phyloP scores from a whole-genome alignment of 2,888 invertebrate genomes.

The Minunthozetes semirufus region DNA sequence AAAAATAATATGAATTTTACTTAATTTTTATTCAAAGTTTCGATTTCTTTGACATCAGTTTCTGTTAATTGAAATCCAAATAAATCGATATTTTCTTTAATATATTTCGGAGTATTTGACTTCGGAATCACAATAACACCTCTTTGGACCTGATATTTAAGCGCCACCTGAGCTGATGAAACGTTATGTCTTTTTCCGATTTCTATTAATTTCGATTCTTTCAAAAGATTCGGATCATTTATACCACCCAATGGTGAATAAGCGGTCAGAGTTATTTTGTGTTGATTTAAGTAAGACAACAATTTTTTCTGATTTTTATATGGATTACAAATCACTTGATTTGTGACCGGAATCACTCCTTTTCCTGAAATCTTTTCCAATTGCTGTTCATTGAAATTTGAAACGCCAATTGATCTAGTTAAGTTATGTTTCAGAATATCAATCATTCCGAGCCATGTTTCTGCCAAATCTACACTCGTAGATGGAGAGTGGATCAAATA shows the following conservation, averaged over 20 bases:
- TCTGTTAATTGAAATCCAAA: constrained; percentile 31
- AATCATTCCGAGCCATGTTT: constrained; percentile 49
- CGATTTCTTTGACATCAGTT: constrained; percentile 62
- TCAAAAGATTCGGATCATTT: constrained; percentile 52
- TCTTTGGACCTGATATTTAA: constrained; percentile 61
- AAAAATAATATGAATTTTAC: no score
- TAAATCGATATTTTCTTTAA: constrained; percentile 61
- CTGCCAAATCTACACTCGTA: constrained; percentile 46
- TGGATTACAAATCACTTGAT: constrained; percentile 48
- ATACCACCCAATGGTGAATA: constrained; percentile 46
- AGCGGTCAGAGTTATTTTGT: constrained; percentile 46
- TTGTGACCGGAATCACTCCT: constrained; percentile 46
- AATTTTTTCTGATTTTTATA: constrained; percentile 46
- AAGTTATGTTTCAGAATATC: constrained; percentile 46
- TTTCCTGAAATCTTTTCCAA: constrained; percentile 45
- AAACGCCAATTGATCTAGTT: constrained; percentile 47
- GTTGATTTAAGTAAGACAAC: constrained; percentile 46
- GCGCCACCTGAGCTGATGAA: constrained; percentile 59
- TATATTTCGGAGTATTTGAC: constrained; percentile 68
- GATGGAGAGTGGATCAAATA: constrained; percentile 49
- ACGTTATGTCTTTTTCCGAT: constrained; percentile 63
- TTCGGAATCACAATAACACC: constrained; percentile 72
- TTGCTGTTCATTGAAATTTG: constrained; percentile 49
- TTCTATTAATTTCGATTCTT: constrained; percentile 59
- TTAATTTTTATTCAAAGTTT: constrained; percentile 59